Base-by-base conservation (phyloP, 1,140 invertebrate genomes). In the Sycophaga agraensis region DNA sequence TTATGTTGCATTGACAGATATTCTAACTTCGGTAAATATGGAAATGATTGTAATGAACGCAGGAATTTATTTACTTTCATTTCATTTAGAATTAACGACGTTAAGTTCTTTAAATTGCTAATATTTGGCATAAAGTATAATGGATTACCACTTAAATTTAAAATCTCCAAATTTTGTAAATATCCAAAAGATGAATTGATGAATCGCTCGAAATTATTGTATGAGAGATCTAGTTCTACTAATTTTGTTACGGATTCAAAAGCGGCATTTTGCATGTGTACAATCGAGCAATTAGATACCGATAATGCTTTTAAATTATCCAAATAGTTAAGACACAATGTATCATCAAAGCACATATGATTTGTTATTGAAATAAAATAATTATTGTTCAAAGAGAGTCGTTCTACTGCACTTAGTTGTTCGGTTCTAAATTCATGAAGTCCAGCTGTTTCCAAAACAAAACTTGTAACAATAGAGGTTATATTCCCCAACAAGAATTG, bases 101-200 rank as follows among this genome's bases (percentile, higher is more conserved):
- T 55, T n/a, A 64, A 55, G n/a, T 59, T 50, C 21, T n/a, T 17
- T 50, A 64, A 55, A 26, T 9, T 35, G 16, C 21, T 28, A 8
- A 60, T 9, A 40, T 59, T 58, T 12, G 63, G 57, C 16, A 64
- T 42, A 11, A 0, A n/a, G 6, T 24, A 17, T n/a, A 64, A 37
- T 24, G 57, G 16, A 43, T 59, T 64, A 11, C 26, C 7, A 50
- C 63, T 60, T 0, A 64, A 16, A 17, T 64, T 45, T 16, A 64
- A 54, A 0, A 4, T 64, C 21, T 6, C n/a, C 16, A 64, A 26
- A 12, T 24, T 28, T 28, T 19, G 46, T 28, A 64, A 4, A 4
- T 50, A 37, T 14, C 9, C 14, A 17, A 64, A 64, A 2, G 35
- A 21, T 9, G 14, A 11, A 11, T 45, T 9, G 2, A 17, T 9